Conservation (phyloP, 1,140 invertebrate species). For the Panonychus citri region DNA sequence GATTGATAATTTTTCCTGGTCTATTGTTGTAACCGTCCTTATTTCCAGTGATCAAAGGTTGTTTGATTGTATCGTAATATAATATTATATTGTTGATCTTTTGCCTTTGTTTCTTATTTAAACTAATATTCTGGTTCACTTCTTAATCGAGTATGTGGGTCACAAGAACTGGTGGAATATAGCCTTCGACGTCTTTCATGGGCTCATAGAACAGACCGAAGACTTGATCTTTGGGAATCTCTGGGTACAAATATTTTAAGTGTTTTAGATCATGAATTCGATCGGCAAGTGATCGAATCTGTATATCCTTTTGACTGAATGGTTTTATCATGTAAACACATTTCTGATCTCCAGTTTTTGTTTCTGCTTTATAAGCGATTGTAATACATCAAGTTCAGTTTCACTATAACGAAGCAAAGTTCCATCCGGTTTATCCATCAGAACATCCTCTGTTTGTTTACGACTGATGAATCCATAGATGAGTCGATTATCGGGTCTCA, state of each 20-base stretch:
- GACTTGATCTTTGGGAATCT: constrained; percentile 57
- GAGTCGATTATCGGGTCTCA: constrained; percentile 51
- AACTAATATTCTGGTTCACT: no score
- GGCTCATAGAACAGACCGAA: constrained; percentile 80
- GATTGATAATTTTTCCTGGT: no score
- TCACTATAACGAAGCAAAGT: constrained; percentile 87
- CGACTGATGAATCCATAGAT: constrained; percentile 78
- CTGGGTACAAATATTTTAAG: constrained; percentile 60
- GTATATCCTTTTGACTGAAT: constrained; percentile 74
- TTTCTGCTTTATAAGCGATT: constrained; percentile 70
- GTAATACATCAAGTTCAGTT: constrained; percentile 77
- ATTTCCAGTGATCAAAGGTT: no score
- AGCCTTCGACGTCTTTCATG: constrained; percentile 49
- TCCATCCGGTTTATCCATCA: constrained; percentile 42
- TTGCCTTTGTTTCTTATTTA: no score
- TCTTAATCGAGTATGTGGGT: constrained; percentile 41
- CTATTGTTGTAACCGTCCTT: no score
- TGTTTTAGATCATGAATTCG: constrained; percentile 62
- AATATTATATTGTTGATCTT: no score
- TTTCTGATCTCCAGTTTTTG: constrained; percentile 13
- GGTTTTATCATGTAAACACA: constrained; percentile 36
- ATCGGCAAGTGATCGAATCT: constrained; percentile 65
- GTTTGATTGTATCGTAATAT: no score
- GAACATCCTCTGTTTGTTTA: constrained; percentile 63
- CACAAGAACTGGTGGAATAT: constrained; percentile 58